Base-by-base conservation (phyloP, 2,113 vertebrate species). In the Indri indri region DNA sequence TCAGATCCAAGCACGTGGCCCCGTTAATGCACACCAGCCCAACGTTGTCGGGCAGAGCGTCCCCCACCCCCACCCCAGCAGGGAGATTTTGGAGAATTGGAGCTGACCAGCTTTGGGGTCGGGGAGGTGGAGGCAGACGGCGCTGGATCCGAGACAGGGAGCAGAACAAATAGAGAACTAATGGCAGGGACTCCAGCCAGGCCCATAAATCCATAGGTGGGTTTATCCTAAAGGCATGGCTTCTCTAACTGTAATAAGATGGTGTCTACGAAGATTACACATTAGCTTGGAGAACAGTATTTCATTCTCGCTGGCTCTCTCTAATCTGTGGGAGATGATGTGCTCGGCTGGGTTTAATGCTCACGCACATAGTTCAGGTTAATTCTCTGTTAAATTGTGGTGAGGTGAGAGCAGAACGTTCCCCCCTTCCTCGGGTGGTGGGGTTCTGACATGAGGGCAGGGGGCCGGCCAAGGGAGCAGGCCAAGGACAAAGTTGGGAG, bases 171-270 rank as follows among this genome's bases (percentile, higher is more conserved):
- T 50, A 61, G 90, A 96, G 87, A 96, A 37, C 61, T 96, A 52
- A 87, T 50, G 63, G 34, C n/a, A n/a, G 70, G 18, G 50, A 2
- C 82, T 89, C 68, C 54, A 95, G 87, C 71, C 83, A 80, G 92
- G 71, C 90, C 90, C 45, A 52, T 96, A 2, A n/a, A 91, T 98
- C 85, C 81, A 20, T 12, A 77, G 93, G 61, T 91, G 95, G 91
- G 96, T 90, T 45, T 82, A 34, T 20, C 74, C 91, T 92, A 37
- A 96, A 97, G 98, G 94, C 61, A 18, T 17, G 74, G 86, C 86
- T 95, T 90, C 95, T 95, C 88, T 66, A 73, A 71, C 91, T 97
- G 95, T 97, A 97, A 95, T 98, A 97, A 98, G 96, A 90, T 71
- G 88, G 30, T 91, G 94, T 95, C 96, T 91, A 50, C 91, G 96